Conservation (phyloP, 2,888 invertebrate genomes). For the Serrognathus titanus region DNA sequence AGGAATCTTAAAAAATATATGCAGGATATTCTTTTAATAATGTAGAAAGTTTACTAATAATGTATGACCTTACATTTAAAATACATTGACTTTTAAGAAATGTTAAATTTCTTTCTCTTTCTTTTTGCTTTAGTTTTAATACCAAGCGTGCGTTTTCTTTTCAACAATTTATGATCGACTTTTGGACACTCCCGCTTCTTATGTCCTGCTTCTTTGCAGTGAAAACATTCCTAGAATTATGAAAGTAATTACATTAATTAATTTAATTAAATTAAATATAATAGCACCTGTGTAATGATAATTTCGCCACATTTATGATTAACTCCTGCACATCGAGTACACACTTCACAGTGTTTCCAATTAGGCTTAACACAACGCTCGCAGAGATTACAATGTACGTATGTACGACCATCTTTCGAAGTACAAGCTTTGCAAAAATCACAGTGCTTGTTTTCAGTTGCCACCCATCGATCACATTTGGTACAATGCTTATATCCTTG, state of each 20-base stretch:
- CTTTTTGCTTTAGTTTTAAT: slow-evolving; percentile 13
- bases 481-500: slow-evolving; percentile 73
- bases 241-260: slow-evolving; percentile 20
- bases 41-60: too few species aligned
- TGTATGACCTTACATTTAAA: too few species aligned
- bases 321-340: slow-evolving; percentile 61
- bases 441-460: slow-evolving; percentile 71
- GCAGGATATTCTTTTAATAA: too few species aligned
- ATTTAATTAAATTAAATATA: background rate
- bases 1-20: too few species aligned
- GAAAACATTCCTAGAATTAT: slow-evolving; percentile 54
- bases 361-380: slow-evolving; percentile 79
- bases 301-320: slow-evolving; percentile 54
- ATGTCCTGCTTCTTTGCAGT: slow-evolving; percentile 57
- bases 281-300: slow-evolving; percentile 38
- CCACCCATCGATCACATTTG: slow-evolving; percentile 68
- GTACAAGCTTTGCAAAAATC: slow-evolving; percentile 67
- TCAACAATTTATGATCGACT: slow-evolving; percentile 34
- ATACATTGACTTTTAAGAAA: slow-evolving; percentile 10
- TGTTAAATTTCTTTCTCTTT: slow-evolving; percentile 17
- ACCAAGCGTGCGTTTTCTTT: slow-evolving; percentile 43
- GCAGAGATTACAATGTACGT: slow-evolving; percentile 65
- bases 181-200: slow-evolving; percentile 55
- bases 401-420: slow-evolving; percentile 70
- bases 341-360: slow-evolving; percentile 73